phyloP scores from a whole-genome alignment of 2,113 vertebrate species.

The Chlorocebus sabaeus region DNA sequence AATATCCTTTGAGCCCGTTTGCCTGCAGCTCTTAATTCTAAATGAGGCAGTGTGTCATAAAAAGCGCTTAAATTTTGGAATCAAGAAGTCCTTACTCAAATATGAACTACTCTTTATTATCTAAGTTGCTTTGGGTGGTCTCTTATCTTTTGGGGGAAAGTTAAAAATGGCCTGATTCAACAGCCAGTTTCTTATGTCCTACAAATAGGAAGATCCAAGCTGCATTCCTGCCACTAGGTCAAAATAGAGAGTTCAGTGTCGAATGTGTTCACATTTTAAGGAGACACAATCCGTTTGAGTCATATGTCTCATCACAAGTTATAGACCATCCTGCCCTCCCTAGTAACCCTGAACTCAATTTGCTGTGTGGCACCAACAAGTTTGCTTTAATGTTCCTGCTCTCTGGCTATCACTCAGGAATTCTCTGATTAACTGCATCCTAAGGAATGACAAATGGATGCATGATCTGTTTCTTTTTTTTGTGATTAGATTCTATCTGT shows the following conservation, averaged over 20 bases:
- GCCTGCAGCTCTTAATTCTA: background rate
- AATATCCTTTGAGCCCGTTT: background rate
- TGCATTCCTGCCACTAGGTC: background rate
- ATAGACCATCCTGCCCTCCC: background rate
- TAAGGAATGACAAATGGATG: slow-evolving; percentile 53
- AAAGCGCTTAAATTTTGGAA: background rate
- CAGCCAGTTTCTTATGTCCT: background rate
- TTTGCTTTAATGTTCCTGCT: slow-evolving; percentile 51
- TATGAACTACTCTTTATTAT: background rate
- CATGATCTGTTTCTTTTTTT: slow-evolving; percentile 56
- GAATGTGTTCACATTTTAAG: background rate
- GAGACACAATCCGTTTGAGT: background rate
- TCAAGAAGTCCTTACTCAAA: background rate
- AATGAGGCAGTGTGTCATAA: background rate
- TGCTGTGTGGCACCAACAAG: background rate
- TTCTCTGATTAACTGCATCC: slow-evolving; percentile 62
- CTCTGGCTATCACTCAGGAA: slow-evolving; percentile 32
- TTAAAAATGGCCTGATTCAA: background rate
- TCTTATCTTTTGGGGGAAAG: background rate
- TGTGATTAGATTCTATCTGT: background rate
- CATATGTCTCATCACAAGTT: background rate
- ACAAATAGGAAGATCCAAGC: background rate
- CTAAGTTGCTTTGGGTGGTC: background rate
- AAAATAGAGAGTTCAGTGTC: background rate
- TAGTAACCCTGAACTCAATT: slow-evolving; percentile 43